Base-by-base conservation (phyloP, 2,888 invertebrate genomes). In the Andrena bicolor region DNA sequence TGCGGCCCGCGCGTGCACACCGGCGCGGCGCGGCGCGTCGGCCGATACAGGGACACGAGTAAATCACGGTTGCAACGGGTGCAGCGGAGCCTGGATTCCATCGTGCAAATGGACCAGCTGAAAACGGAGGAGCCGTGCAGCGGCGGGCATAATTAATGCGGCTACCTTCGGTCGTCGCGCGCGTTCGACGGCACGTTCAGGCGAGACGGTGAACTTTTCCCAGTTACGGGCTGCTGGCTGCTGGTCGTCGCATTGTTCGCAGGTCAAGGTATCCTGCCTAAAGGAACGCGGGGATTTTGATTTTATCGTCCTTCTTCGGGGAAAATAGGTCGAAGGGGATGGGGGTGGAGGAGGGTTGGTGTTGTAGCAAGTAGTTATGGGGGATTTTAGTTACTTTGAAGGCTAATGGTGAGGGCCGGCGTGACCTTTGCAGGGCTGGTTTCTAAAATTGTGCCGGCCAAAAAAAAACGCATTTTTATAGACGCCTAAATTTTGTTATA, bases 41-140 rank as follows among this genome's bases (percentile, higher is more conserved):
- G 53, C 82, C 72, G 82, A 82, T 82, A 76, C 72, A 32, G 76
- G 60, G 82, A 82, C 82, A 81, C 63, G 53, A 82, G 82, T 82
- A 82, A 82, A 82, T 81, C 76, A 82, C 82, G 63, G 64, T 4
- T 58, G 82, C 49, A 77, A 74, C 76, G 65, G 60, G 80, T 66
- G 75, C 71, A 63, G 51, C 28, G 48, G 48, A 75, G 63, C 28
- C 56, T 48, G 77, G 23, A 83, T 83, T 83, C 77, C 83, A 16
- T 23, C 65, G 65, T 71, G 73, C 64, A 73, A 76, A 82, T 76
- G 76, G 72, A 73, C 72, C 82, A 69, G 60, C 63, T 63, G 58
- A 68, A 81, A 82, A 76, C 65, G 76, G 41, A 30, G 51, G 23
- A 41, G 56, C 56, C 10, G 56, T 7, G 16, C 32, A 35, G 32